Base-by-base conservation (phyloP, 2,888 invertebrate genomes). In the Phasia obesa region DNA sequence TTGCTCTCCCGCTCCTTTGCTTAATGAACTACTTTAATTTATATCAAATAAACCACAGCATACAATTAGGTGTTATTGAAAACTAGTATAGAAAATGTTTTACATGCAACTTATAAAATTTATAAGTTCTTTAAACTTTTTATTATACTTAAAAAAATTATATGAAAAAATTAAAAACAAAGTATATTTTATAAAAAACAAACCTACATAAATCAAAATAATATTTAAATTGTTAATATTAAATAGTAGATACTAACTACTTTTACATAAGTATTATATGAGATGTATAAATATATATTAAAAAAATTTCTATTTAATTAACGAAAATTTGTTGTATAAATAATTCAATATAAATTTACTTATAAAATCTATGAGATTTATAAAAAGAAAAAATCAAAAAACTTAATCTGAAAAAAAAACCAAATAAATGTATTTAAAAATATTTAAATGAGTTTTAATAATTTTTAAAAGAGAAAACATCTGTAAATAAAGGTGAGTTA, bases 361-460 rank as follows among this genome's bases (percentile, higher is more conserved):
- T 42, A 25, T 4, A 60, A 53, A 78, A 73, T 73, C 81, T 81
- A 49, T 35, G 62, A 77, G 73, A 82, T 64, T 77, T 51, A 44
- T 55, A 49, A 38, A 67, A 64, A 15, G 25, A 21, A 59, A 49
- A 70, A 70, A 31, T 27, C 2, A 7, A 27, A 27, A 60, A 71
- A 77, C 59, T 67, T 64, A 75, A 73, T 71, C 76, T 51, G 35
- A 74, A 62, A 69, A 78, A 57, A 73, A 67, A 1, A 55, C n/a
- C n/a, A 77, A 81, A 60, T 82, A 53, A 74, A 75, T 75, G 69
- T 82, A 82, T 75, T 75, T 23, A 65, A 57, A 65, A 70, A 38
- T 27, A 42, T 44, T 23, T 2, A 19, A 55, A 57, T 6, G 31
- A n/a, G 31, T 73, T 73, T 78, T 49, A 35, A 35, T 35, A 71